These are phyloP conservation scores for Sphaerophoria rueppellii DNA, from an alignment of 2,888 invertebrate species.

Conservation along the genomic window DNA sequence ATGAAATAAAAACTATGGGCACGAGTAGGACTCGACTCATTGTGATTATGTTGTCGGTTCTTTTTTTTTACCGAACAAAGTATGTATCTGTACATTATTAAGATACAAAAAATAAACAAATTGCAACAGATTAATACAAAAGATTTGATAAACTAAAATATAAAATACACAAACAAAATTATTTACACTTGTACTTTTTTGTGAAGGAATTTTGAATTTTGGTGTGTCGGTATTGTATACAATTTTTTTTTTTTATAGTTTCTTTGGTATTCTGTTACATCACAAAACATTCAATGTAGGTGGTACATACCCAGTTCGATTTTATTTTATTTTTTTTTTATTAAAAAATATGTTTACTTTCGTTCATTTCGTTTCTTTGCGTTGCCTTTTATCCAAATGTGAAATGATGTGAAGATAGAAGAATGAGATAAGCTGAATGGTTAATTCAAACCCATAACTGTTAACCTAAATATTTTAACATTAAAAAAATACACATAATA, in stretches of 20 bases:
- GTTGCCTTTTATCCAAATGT: slow-evolving; percentile 26
- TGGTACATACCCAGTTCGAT: slow-evolving; percentile 70
- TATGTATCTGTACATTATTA: slow-evolving; percentile 66
- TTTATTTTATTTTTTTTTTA: not conserved
- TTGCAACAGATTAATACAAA: not conserved
- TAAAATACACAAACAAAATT: slow-evolving; percentile 22
- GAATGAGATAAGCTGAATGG: slow-evolving; percentile 11
- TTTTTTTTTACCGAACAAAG: slow-evolving; percentile 62
- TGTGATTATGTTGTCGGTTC: slow-evolving; percentile 9
- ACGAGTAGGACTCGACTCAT: too few species aligned
- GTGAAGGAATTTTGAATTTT: slow-evolving; percentile 61
- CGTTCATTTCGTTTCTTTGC: slow-evolving; percentile 23
- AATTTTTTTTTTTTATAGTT: slow-evolving; percentile 23
- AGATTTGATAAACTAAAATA: slow-evolving; percentile 21
- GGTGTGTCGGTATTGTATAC: slow-evolving; percentile 51
- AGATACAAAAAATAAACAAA: slow-evolving; percentile 39
- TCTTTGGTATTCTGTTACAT: slow-evolving; percentile 45
- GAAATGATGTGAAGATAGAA: slow-evolving; percentile 23
- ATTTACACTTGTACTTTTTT: slow-evolving; percentile 45
- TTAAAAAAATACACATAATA: slow-evolving; percentile 31
- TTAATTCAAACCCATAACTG: slow-evolving; percentile 19
- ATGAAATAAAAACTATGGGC: too few species aligned
- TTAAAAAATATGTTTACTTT: slow-evolving; percentile 25
- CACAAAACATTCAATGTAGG: slow-evolving; percentile 70
- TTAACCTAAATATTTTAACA: slow-evolving; percentile 17